Evolutionary conservation across 2,113 vertebrate genomes (phyloP).

Genomic region (Hippopotamus amphibius): DNA sequence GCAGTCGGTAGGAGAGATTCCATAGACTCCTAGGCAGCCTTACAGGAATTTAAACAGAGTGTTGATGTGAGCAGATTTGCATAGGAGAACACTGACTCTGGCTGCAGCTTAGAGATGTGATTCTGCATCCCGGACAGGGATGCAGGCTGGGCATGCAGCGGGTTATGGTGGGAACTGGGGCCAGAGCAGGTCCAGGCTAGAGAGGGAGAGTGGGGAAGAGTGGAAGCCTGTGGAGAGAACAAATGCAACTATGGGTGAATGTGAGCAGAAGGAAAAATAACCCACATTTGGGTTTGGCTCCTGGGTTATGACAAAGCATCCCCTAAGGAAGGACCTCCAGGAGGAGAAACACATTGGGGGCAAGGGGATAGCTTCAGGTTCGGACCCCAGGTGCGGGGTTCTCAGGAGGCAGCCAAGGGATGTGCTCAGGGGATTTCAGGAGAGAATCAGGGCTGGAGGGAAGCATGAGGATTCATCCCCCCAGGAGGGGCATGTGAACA

Average conservation of each 20-base stretch:
- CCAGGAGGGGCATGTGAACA: not conserved
- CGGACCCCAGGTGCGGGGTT: not conserved
- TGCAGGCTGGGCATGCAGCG: not conserved
- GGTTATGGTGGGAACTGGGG: not conserved
- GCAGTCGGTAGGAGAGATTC: no score
- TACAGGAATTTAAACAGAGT: not conserved
- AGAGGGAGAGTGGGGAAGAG: not conserved
- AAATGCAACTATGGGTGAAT: rapidly evolving
- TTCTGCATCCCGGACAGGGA: no score
- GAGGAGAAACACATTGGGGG: not conserved
- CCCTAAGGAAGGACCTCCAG: not conserved
- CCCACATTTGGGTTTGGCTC: rapidly evolving
- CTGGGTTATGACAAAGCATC: not conserved
- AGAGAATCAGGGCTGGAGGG: not conserved
- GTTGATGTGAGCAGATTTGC: rapidly evolving
- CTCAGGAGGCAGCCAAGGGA: not conserved
- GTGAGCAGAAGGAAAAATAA: not conserved
- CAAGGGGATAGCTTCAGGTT: not conserved
- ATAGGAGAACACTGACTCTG: not conserved
- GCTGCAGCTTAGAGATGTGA: not conserved
- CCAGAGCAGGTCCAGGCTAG: not conserved
- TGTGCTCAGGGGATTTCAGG: not conserved
- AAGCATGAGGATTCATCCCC: not conserved
- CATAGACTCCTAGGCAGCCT: not conserved
- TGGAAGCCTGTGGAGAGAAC: not conserved